Percentiles rank a stretch among this genome's conserved stretches.
phyloP scores from a whole-genome alignment of 2,888 invertebrate species.

The Lithophane semibrunnea region DNA sequence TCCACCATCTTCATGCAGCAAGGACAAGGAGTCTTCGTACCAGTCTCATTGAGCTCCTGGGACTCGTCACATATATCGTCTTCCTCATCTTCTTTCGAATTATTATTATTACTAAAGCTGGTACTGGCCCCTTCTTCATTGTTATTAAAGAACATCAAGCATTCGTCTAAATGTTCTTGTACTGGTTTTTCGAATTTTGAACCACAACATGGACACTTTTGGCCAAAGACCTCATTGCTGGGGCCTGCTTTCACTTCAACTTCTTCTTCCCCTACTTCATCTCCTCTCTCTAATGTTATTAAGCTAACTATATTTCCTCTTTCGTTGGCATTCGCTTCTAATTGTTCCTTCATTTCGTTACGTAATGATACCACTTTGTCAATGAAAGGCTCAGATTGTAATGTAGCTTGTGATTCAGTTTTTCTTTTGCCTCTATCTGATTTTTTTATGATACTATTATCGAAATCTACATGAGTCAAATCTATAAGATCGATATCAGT shows the following conservation, averaged over 20 bases:
- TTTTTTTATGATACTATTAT: conserved; percentile 14
- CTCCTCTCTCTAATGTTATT: conserved; percentile 45
- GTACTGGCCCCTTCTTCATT: conserved; percentile 77
- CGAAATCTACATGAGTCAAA: conserved; percentile 39
- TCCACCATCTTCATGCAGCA: conserved; percentile 90
- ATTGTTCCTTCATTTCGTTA: conserved; percentile 9
- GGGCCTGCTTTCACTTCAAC: conserved; percentile 65
- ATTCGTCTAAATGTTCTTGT: conserved; percentile 88
- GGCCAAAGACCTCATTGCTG: conserved; percentile 64
- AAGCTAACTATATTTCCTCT: conserved; percentile 45
- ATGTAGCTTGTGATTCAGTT: conserved; percentile 41
- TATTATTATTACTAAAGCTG: conserved; percentile 65
- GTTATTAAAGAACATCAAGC: conserved; percentile 84
- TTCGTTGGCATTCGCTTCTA: not conserved
- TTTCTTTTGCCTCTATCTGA: conserved; percentile 41
- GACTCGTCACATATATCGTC: conserved; percentile 82
- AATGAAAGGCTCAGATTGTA: conserved; percentile 14
- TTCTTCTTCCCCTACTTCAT: conserved; percentile 13
- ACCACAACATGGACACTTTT: conserved; percentile 87
- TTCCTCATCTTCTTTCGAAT: conserved; percentile 78
- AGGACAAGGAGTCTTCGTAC: conserved; percentile 90
- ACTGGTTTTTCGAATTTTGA: conserved; percentile 75
- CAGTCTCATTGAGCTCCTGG: conserved; percentile 83
- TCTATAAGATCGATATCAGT: conserved; percentile 45
- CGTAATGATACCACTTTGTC: not conserved